These are phyloP conservation scores for Cataglyphis rosenhaueri DNA, from an alignment of 2,888 invertebrate genomes.

Conservation along the genomic window DNA sequence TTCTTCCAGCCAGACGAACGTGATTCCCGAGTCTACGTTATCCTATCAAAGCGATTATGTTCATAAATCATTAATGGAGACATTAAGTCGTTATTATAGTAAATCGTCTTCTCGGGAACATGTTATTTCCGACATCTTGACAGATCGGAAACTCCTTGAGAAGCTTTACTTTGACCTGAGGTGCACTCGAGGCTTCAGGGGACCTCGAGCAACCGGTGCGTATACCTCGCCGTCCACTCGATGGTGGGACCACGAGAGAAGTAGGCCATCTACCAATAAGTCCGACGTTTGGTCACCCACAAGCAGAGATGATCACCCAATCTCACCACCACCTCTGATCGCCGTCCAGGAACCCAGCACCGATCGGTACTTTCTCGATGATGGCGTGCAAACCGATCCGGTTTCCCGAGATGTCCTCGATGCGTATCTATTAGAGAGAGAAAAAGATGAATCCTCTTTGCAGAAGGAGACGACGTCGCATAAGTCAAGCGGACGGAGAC, in stretches of 20 bases:
- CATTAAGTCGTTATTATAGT: conserved; percentile 89
- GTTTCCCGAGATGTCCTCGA: conserved; percentile 87
- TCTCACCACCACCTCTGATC: conserved; percentile 89
- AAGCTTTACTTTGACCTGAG: conserved; percentile 91
- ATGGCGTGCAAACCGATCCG: conserved; percentile 89
- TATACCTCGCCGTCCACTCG: conserved; percentile 81
- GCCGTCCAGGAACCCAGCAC: conserved; percentile 89
- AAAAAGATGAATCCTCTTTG: conserved; percentile 83
- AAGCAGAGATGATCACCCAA: conserved; percentile 75
- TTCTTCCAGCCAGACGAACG: conserved; percentile 44
- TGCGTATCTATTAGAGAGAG: conserved; percentile 86
- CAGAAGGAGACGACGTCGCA: conserved; percentile 80
- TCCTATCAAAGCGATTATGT: conserved; percentile 86
- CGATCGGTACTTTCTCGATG: conserved; percentile 86
- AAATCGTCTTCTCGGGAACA: conserved; percentile 89
- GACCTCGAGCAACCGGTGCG: conserved; percentile 83
- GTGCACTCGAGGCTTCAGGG: conserved; percentile 88
- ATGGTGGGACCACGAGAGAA: conserved; percentile 78
- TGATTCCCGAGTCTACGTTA: conserved; percentile 82
- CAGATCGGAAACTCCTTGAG: conserved; percentile 91
- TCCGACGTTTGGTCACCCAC: conserved; percentile 65
- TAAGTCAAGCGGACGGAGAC: conserved; percentile 87
- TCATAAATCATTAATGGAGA: conserved; percentile 89
- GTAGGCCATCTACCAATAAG: conserved; percentile 68
- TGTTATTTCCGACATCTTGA: conserved; percentile 91